Evolutionary conservation across 2,113 vertebrate genomes (phyloP).

Genomic region (Motacilla tschutschensis): DNA sequence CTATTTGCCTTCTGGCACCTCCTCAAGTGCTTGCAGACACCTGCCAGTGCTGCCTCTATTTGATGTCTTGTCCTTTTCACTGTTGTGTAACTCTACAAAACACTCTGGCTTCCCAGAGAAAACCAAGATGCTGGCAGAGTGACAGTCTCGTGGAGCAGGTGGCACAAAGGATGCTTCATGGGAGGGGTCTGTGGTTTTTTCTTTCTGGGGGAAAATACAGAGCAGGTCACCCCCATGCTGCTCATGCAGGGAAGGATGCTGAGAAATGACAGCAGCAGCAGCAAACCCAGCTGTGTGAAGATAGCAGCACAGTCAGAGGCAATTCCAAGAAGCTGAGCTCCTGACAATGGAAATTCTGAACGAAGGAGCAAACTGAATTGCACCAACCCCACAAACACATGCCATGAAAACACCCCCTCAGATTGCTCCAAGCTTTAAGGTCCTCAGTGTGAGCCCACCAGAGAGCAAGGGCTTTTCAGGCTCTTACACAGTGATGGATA

Average conservation of each 20-base stretch:
- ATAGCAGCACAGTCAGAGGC: not conserved
- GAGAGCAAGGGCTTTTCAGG: not conserved
- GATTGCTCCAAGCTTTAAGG: not conserved
- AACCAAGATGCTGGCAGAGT: not conserved
- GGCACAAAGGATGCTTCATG: not conserved
- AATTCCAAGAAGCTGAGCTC: not conserved
- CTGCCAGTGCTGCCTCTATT: not conserved
- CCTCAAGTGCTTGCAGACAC: not conserved
- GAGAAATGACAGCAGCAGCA: not conserved
- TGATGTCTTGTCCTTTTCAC: not conserved
- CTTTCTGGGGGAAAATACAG: not conserved
- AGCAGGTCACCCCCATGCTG: not conserved
- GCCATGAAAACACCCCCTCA: not conserved
- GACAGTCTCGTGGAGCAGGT: accelerated
- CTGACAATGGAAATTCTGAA: not conserved
- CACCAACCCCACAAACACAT: not conserved
- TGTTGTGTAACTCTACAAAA: not conserved
- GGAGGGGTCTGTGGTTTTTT: not conserved
- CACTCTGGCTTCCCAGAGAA: not conserved
- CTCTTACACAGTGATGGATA: not conserved
- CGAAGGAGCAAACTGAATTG: not conserved
- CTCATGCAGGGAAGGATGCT: not conserved
- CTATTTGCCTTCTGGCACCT: not conserved
- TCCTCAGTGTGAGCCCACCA: not conserved
- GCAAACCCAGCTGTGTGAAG: not conserved